Evolutionary conservation across 2,113 vertebrate genomes (phyloP), one percentile per base, ranked within the genome.

Genomic region (Dendropsophus ebraccatus): DNA sequence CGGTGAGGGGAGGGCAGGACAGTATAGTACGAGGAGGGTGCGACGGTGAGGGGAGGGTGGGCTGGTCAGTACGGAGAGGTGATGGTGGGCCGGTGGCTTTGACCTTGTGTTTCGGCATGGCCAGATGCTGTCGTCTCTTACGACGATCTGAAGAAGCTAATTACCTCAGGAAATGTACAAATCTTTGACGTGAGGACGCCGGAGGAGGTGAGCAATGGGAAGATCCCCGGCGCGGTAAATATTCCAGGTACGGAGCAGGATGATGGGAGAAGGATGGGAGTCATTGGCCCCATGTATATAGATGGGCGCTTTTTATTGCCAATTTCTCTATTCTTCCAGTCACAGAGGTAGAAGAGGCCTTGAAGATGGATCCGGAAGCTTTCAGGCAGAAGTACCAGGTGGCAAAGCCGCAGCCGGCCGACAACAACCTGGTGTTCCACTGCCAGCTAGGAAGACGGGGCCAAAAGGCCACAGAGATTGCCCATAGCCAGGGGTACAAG

Each of bases 361-460:
- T 96, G 87, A 76, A 88, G 54, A 88, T 95, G 92, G 90, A 91
- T 17, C 87, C 93, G 23, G 90, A 91, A 32, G 90, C 90, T 6
- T 96, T 96, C 85, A 89, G 91, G 87, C 82, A 89, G 2, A 91
- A 91, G 75, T 96, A 92, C 32, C 92, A 92, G 0, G 90, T 93
- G 0, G 84, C 88, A 37, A 96, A 96, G 85, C 96, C 95, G 0
- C 76, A 47, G 9, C 13, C 84, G 67, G 93, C 95, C 17, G 88
- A 92, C 2, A 84, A 92, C 25, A 90, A 94, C 35, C 88, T 96
- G 69, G 83, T 96, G 83, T 96, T 97, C 89, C 92, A 96, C 89
- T 96, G 96, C 85, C 95, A 95, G 52, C 52, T 93, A 49, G 95
- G 96, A 75, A 89, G 17, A 8, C 89, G 94, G 81, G 95, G 93